Conservation (phyloP, 2,888 invertebrate species). For the Phytoseiulus persimilis region DNA sequence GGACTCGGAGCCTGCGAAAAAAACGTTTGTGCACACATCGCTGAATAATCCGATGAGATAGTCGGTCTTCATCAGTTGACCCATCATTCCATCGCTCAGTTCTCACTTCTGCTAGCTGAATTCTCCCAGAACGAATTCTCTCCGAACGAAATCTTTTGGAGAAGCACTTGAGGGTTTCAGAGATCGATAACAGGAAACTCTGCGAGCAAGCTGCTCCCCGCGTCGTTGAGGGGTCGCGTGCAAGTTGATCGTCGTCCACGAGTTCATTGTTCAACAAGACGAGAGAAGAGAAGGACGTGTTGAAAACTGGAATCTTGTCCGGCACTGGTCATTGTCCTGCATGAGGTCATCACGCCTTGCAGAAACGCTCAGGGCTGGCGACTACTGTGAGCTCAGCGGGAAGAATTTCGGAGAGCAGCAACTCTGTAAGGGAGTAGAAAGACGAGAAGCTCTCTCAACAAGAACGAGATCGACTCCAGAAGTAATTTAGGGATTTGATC, state of each 20-base stretch:
- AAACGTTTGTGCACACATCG: too few relatives aligned
- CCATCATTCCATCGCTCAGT: too few relatives aligned
- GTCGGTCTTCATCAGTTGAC: too few relatives aligned
- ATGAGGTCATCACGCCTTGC: not conserved
- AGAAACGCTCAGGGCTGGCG: not conserved
- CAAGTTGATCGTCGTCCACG: not conserved
- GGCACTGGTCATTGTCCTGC: not conserved
- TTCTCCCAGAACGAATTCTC: too few relatives aligned
- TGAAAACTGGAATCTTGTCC: not conserved
- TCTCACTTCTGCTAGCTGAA: too few relatives aligned
- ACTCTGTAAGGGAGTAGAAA: not conserved
- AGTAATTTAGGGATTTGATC: not conserved
- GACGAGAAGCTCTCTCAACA: not conserved
- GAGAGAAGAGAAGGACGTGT: not conserved
- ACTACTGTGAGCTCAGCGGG: not conserved
- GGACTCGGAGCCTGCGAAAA: too few relatives aligned
- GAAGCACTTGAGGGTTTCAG: too few relatives aligned
- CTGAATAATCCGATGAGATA: too few relatives aligned
- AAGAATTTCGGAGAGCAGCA: not conserved
- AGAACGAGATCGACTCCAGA: not conserved
- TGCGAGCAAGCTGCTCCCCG: not conserved
- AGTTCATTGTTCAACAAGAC: not conserved
- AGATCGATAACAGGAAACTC: not conserved
- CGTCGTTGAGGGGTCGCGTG: not conserved
- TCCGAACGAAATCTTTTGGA: too few relatives aligned